Base-by-base conservation (phyloP, 2,797 vertebrate species). In the Rhadinocentrus ornatus region DNA sequence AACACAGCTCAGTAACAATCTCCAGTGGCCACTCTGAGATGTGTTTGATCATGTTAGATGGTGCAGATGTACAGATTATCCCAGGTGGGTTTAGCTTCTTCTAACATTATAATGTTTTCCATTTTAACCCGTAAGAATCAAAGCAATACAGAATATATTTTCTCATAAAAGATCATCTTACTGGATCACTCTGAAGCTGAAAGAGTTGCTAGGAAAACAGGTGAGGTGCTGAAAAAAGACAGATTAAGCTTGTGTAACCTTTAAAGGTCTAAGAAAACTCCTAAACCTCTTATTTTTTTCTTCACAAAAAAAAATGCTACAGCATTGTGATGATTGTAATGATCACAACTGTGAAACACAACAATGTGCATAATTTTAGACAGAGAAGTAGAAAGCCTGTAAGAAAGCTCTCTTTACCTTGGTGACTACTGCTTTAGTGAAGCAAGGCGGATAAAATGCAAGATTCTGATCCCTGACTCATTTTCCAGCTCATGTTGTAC, bases 381-480 rank as follows among this genome's bases (percentile, higher is more conserved):
- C 60, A 62, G 74, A 71, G 77, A 69, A 76, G 73, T 80, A n/a
- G 39, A 82, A 72, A 69, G 71, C 68, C 69, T 85, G 76, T 71
- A 77, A 86, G 80, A 85, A 83, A 73, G 74, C 77, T 66, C 71
- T 79, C 68, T 66, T 80, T 91, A 81, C 88, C 88, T 78, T 83
- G 86, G 86, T 91, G 88, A 80, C 85, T 78, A 20, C 87, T 77
- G 84, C 82, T 90, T 93, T 90, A 90, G 92, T 92, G 90, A 93
- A 93, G 91, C 89, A 92, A 92, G 88, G 88, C 83, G 79, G 85
- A 93, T 93, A 92, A 92, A 93, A 88, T 86, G 87, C 78, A 78
- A 37, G 75, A 83, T 90, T 90, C 83, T 80, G 80, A 92, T 89
- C 86, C 85, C 86, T 88, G 90, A 92, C 87, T 93, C 91, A 90